Evolutionary conservation across 2,888 invertebrate genomes (phyloP).

Genomic region (Phortica magna): DNA sequence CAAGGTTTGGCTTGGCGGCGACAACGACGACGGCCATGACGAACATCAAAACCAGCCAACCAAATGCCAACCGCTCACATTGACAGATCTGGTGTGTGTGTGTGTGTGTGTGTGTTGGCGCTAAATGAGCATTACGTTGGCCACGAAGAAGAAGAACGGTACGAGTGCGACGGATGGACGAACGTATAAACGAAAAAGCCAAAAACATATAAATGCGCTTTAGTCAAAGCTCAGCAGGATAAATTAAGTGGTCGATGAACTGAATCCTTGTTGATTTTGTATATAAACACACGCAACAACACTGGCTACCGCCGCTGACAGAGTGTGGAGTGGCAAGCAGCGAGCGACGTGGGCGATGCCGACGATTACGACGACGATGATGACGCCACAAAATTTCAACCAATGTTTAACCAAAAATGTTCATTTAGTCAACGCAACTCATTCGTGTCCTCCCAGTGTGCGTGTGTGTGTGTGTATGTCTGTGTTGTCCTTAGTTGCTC

Average conservation of each 20-base stretch:
- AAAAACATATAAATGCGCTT: constrained; percentile 60
- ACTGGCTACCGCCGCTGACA: constrained; percentile 35
- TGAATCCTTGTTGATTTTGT: constrained; percentile 75
- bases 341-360: background rate
- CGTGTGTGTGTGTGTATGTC: constrained; percentile 48
- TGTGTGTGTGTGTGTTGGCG: too few relatives aligned
- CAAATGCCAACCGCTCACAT: constrained; percentile 11
- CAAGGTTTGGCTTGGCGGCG: background rate
- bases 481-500: constrained; percentile 11
- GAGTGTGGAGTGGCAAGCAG: background rate
- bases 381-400: constrained; percentile 74
- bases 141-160: too few relatives aligned
- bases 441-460: constrained; percentile 3
- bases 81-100: background rate
- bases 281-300: constrained; percentile 48
- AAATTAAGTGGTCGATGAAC: constrained; percentile 76
- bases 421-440: constrained; percentile 64
- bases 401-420: constrained; percentile 74
- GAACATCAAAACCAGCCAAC: too few relatives aligned
- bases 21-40: constrained; percentile 6
- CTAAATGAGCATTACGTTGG: background rate
- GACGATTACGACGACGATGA: constrained; percentile 29
- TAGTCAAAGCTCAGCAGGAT: constrained; percentile 73
- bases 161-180: constrained; percentile 6
- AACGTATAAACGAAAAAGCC: constrained; percentile 17